A percentile compares a stretch with the other conserved stretches of the same genome.
Evolutionary conservation across 1,140 invertebrate genomes (phyloP).

Genomic region (Calliphora vicina): DNA sequence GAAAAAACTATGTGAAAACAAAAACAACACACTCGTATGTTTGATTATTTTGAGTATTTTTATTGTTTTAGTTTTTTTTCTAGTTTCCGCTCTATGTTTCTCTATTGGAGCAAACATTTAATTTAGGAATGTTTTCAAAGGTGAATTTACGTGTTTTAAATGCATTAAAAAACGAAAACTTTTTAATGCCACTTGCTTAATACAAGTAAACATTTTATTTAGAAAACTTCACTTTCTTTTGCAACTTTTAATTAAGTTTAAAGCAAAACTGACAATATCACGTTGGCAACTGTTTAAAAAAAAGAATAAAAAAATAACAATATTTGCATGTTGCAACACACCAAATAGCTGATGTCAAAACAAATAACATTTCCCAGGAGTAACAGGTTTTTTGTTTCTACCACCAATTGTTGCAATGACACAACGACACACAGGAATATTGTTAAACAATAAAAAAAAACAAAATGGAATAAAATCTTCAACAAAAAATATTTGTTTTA

Average conservation of each 20-base stretch:
- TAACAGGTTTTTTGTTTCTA: not conserved
- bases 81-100: too few relatives aligned
- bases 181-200: too few relatives aligned
- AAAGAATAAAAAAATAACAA: not conserved
- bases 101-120: too few relatives aligned
- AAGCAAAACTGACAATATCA: not conserved
- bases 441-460: not conserved
- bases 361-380: not conserved
- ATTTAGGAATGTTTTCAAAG: too few relatives aligned
- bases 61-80: too few relatives aligned
- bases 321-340: not conserved
- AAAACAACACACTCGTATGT: too few relatives aligned
- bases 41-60: too few relatives aligned
- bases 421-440: not conserved
- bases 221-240: not conserved
- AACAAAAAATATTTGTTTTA: not conserved
- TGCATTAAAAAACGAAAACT: too few relatives aligned
- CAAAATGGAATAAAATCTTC: not conserved
- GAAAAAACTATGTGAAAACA: too few relatives aligned
- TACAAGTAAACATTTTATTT: too few relatives aligned
- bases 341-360: slow-evolving; percentile 1
- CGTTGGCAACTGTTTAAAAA: not conserved
- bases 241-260: not conserved
- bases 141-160: too few relatives aligned
- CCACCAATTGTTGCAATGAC: slow-evolving; percentile 1